Conservation (phyloP, 2,888 invertebrate species). For the Nymphalis polychloros region DNA sequence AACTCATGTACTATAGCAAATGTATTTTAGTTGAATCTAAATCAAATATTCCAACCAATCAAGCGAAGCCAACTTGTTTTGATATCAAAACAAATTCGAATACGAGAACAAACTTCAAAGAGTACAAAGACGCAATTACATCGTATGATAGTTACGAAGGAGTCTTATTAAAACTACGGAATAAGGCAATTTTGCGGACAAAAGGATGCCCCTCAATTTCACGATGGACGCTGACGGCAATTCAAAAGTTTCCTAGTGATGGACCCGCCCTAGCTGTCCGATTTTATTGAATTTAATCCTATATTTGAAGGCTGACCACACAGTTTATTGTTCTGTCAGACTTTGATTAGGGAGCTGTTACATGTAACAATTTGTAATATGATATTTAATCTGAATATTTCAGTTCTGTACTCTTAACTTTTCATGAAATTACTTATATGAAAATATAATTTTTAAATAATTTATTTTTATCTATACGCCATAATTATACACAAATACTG, state of each 20-base stretch:
- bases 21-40: conserved; percentile 8
- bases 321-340: conserved; percentile 67
- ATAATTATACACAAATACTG: no score
- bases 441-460: no score
- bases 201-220: conserved; percentile 65
- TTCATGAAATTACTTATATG: no score
- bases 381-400: no score
- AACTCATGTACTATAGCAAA: conserved; percentile 7
- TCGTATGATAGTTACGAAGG: conserved; percentile 67
- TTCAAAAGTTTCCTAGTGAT: conserved; percentile 76
- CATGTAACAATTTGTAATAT: conserved; percentile 22
- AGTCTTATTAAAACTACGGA: conserved; percentile 74
- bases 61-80: conserved; percentile 35
- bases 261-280: conserved; percentile 58
- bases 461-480: no score
- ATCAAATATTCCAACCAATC: conserved; percentile 25
- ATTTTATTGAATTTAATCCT: conserved; percentile 76
- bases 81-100: conserved; percentile 49
- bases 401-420: no score
- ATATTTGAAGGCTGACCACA: conserved; percentile 69
- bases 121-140: conserved; percentile 71
- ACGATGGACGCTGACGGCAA: conserved; percentile 62
- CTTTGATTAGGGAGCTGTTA: conserved; percentile 65
- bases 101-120: conserved; percentile 62
- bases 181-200: conserved; percentile 79